Conservation (phyloP, 2,113 vertebrate species). For the Oreochromis niloticus region DNA sequence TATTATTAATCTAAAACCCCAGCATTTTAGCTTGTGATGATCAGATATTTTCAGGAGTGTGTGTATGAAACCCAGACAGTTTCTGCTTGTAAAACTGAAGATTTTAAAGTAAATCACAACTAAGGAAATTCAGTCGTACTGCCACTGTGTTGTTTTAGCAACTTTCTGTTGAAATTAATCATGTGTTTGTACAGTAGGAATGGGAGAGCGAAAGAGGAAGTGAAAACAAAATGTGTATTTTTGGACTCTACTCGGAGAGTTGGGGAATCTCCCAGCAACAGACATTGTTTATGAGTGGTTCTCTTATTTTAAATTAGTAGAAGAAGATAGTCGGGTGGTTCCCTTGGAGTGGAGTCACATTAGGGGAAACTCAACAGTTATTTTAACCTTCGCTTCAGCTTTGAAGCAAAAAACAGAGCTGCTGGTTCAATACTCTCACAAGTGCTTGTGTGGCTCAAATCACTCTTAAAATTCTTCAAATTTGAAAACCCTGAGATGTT, state of each 20-base stretch:
- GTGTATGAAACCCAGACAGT: neutral
- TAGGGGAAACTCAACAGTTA: neutral
- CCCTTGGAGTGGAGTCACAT: neutral
- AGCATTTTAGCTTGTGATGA: neutral
- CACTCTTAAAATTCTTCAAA: neutral
- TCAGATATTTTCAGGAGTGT: neutral
- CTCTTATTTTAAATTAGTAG: neutral
- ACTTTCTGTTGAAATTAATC: neutral
- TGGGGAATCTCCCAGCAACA: constrained; percentile 43
- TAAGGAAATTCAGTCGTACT: neutral
- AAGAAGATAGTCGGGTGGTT: constrained; percentile 24
- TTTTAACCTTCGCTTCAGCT: neutral
- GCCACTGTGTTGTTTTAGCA: neutral
- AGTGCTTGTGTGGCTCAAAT: neutral
- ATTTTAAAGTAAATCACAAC: neutral
- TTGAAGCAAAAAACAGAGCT: neutral
- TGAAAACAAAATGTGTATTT: constrained; percentile 17
- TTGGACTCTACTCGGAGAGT: neutral
- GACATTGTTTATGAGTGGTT: neutral
- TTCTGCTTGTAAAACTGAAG: neutral
- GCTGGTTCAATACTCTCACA: neutral
- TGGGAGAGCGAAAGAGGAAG: constrained; percentile 48
- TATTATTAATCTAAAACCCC: neutral
- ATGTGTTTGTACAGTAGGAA: neutral
- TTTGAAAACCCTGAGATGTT: neutral